Conservation (phyloP, 2,797 vertebrate genomes). For the Gobio occitaniae region DNA sequence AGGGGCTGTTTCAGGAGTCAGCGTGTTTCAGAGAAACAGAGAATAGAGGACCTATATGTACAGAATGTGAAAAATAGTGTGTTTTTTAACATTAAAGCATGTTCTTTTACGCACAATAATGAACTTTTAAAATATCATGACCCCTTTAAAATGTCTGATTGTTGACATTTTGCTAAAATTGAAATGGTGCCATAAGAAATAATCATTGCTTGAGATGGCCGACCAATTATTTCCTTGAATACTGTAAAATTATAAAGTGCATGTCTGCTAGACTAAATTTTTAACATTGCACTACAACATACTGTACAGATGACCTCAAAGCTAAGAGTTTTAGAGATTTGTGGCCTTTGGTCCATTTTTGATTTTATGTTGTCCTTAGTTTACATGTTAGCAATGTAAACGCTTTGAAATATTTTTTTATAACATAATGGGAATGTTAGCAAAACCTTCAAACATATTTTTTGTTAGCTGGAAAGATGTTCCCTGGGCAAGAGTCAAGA, state of each 20-base stretch:
- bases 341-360: background rate
- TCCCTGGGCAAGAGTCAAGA: background rate
- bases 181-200: background rate
- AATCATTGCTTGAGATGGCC: background rate
- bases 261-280: background rate
- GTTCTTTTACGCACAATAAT: too few relatives aligned
- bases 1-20: too few relatives aligned
- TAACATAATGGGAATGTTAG: background rate
- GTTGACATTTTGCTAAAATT: background rate
- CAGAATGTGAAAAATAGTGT: too few relatives aligned
- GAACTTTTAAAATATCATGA: too few relatives aligned
- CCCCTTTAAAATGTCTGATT: background rate
- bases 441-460: background rate
- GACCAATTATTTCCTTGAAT: background rate
- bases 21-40: too few relatives aligned
- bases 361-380: background rate
- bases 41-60: too few relatives aligned
- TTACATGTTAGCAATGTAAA: background rate
- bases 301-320: background rate
- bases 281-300: too few relatives aligned
- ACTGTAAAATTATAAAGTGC: background rate
- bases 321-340: background rate
- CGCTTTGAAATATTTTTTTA: too few relatives aligned
- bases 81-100: too few relatives aligned
- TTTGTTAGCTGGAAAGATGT: too few relatives aligned